Evolutionary conservation across 2,797 vertebrate species (phyloP).

Genomic region (Pangasius mekongensis): DNA sequence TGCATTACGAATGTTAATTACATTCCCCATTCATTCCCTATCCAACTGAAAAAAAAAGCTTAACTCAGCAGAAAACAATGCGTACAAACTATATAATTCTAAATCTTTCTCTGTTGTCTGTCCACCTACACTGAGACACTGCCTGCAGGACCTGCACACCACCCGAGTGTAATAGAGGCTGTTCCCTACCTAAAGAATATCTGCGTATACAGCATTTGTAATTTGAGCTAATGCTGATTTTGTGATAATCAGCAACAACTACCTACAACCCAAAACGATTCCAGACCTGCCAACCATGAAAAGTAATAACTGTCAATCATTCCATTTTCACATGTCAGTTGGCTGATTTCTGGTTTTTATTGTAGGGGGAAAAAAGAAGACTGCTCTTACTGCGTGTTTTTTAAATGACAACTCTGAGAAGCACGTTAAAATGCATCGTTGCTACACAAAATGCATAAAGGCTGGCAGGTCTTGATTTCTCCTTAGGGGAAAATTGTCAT

Average conservation of each 20-base stretch:
- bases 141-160: conserved; percentile 16
- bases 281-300: conserved; percentile 5
- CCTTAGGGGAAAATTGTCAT: background rate
- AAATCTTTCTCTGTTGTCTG: background rate
- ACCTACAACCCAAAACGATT: background rate
- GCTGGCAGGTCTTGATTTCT: background rate
- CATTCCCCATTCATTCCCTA: too few relatives aligned
- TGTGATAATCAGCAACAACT: background rate
- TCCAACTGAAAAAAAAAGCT: background rate
- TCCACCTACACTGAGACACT: conserved; percentile 9
- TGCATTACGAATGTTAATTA: background rate
- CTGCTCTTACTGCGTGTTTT: background rate
- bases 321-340: background rate
- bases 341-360: background rate
- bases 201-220: conserved; percentile 9
- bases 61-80: background rate
- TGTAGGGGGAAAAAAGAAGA: background rate
- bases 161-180: conserved; percentile 23
- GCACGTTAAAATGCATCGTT: background rate
- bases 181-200: conserved; percentile 11
- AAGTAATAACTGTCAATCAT: background rate
- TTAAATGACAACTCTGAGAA: background rate
- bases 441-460: background rate
- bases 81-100: background rate
- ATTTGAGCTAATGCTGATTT: background rate